Evolutionary conservation across 2,888 invertebrate genomes (phyloP).

Genomic region (Caenorhabditis japonica): DNA sequence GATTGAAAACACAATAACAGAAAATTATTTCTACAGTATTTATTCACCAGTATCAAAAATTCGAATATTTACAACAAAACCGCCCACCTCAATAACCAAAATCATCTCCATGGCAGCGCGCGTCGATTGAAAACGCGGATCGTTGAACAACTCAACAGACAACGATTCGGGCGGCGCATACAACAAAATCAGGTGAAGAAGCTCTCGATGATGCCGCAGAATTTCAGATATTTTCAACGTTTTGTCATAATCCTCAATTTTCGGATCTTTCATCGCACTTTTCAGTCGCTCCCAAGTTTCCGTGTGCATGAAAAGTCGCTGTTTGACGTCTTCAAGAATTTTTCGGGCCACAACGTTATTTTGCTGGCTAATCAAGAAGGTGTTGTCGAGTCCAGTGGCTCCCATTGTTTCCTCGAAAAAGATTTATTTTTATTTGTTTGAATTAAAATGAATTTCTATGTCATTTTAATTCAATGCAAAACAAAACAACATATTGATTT

Average conservation of each 20-base stretch:
- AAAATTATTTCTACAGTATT: too few relatives aligned
- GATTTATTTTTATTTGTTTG: neutral
- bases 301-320: slow-evolving; percentile 47
- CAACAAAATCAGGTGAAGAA: slow-evolving; percentile 19
- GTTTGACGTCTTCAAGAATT: slow-evolving; percentile 29
- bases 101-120: slow-evolving; percentile 46
- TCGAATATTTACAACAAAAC: too few relatives aligned
- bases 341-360: slow-evolving; percentile 10
- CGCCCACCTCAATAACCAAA: slow-evolving; percentile 30
- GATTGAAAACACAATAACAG: too few relatives aligned
- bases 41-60: too few relatives aligned
- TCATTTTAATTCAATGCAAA: too few relatives aligned
- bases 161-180: slow-evolving; percentile 27
- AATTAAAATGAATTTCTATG: too few relatives aligned
- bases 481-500: too few relatives aligned
- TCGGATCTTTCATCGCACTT: slow-evolving; percentile 6
- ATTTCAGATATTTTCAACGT: neutral
- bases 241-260: slow-evolving; percentile 5
- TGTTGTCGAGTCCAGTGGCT: slow-evolving; percentile 20
- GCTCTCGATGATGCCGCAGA: slow-evolving; percentile 14
- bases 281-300: slow-evolving; percentile 18
- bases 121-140: slow-evolving; percentile 2
- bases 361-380: neutral
- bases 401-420: slow-evolving; percentile 26
- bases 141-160: slow-evolving; percentile 1